These are phyloP conservation scores for Chionomys nivalis DNA, from an alignment of 2,113 vertebrate genomes.

Conservation along the genomic window DNA sequence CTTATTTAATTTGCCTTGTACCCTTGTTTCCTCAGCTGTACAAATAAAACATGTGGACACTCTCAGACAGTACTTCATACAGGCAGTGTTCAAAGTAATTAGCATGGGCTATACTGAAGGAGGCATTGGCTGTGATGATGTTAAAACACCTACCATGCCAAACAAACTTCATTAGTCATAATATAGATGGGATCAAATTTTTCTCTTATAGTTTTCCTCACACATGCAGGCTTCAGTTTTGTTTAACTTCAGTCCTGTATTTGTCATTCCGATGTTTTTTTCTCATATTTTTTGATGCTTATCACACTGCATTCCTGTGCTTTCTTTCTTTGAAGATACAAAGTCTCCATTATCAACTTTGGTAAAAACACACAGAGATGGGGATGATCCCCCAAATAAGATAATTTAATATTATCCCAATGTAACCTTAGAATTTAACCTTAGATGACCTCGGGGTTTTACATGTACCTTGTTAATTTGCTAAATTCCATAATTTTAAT, in stretches of 20 bases:
- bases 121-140: neutral
- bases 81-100: neutral
- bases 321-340: neutral
- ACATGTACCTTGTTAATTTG: constrained; percentile 29
- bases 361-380: neutral
- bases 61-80: neutral
- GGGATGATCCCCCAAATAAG: neutral
- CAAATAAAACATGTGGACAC: neutral
- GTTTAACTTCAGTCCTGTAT: neutral
- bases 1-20: neutral
- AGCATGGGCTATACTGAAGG: neutral
- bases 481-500: neutral
- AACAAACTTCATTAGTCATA: neutral
- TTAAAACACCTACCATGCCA: neutral
- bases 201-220: no score
- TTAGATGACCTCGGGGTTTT: neutral
- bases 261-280: neutral
- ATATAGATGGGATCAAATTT: neutral
- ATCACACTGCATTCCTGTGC: neutral
- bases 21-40: neutral
- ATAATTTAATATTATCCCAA: neutral
- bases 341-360: neutral
- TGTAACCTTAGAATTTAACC: neutral
- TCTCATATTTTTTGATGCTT: neutral
- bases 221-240: neutral